Base-by-base conservation (phyloP, 2,113 vertebrate species). In the Setophaga kirtlandii region DNA sequence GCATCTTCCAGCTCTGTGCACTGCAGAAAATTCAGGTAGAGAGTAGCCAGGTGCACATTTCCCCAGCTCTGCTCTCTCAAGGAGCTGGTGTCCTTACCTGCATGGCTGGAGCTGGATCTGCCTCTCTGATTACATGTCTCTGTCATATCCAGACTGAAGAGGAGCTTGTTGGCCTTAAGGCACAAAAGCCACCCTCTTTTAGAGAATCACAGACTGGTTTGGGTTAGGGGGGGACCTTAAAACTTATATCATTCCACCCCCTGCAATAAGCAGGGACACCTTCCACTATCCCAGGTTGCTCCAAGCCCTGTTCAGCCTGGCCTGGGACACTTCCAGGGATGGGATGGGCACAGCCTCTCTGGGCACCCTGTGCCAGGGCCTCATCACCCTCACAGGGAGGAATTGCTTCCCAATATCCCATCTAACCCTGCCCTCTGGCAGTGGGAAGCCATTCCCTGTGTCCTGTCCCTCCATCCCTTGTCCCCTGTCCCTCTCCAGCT, bases 1-100 rank as follows among this genome's bases (percentile, higher is more conserved):
- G 97, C 3, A 76, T 96, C 71, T 71, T 99, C 22, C 97, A 97
- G 82, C 97, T 99, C 46, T 98, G 97, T 27, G 97, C 96, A 63
- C 98, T 99, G 42, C 99, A 99, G 90, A 99, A 97, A 77, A 97
- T 98, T 15, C 96, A 98, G 98, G 97, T 94, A 88, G 30, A 37
- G 53, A 73, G 15, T 15, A 46, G 33, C n/a, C 22, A 52, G 14
- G n/a, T 71, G 39, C 37, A 62, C 4, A 35, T 78, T n/a, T 87
- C 42, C 0, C 0, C 2, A 2, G 1, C 42, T 94, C 50, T 49
- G 12, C 41, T 22, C 14, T 41, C 8, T 68, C 20, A 3, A 1
- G 0, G n/a, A 53, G 7, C 69, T 67, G 50, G 9, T 58, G 20
- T 65, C 39, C 31, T 27, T 10, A 35, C 23, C 7, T 7, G 8